phyloP scores from a whole-genome alignment of 2,113 vertebrate genomes.

The Protomyctophum bolini region DNA sequence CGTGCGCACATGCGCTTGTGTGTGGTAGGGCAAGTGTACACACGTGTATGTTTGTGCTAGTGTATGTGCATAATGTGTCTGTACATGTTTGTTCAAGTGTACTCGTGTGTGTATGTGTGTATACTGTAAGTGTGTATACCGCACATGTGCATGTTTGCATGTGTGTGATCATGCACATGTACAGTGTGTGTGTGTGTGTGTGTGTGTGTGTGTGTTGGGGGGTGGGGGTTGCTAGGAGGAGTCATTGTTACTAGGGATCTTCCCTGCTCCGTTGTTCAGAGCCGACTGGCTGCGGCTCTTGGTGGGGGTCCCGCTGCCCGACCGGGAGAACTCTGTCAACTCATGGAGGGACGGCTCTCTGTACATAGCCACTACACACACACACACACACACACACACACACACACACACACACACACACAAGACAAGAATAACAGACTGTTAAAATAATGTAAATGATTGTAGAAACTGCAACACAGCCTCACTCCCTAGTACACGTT shows the following conservation, averaged over 20 bases:
- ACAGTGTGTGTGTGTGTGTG: constrained; percentile 59
- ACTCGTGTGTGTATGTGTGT: background rate
- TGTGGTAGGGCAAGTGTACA: no score
- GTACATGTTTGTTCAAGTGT: background rate
- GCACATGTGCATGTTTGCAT: background rate
- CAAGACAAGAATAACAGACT: constrained; percentile 2
- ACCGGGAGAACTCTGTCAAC: constrained; percentile 95
- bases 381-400: constrained; percentile 30
- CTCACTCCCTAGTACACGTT: no score
- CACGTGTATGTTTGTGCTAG: no score
- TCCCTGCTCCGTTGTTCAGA: constrained; percentile 93
- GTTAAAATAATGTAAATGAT: background rate
- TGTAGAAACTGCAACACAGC: no score
- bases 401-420: constrained; percentile 16
- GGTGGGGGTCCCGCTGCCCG: constrained; percentile 94
- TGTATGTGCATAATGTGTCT: background rate
- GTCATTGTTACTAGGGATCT: constrained; percentile 94
- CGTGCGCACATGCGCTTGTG: background rate
- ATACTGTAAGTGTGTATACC: no score
- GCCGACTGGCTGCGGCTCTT: constrained; percentile 98
- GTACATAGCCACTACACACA: constrained; percentile 93
- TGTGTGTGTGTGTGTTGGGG: constrained; percentile 22
- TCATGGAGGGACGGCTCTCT: constrained; percentile 98
- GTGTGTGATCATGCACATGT: background rate
- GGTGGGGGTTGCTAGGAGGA: constrained; percentile 88